A percentile compares a stretch with the other conserved stretches of the same genome.
These are phyloP conservation scores for Embiotoca jacksoni DNA, from an alignment of 2,113 vertebrate species.

Conservation along the genomic window DNA sequence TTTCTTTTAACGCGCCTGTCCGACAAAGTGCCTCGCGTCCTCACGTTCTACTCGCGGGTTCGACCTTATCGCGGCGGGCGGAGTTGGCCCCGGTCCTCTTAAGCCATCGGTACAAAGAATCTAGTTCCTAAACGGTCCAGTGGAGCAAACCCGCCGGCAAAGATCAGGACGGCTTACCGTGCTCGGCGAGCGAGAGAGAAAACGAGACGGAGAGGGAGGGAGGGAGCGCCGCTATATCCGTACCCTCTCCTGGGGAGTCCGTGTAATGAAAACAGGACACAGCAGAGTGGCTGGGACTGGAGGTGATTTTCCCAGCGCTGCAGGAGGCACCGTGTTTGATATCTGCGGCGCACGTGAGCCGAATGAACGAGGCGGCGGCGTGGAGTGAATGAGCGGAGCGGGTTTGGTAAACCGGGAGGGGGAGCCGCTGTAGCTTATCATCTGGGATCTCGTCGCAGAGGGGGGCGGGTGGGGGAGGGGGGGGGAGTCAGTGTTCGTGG, in stretches of 20 bases:
- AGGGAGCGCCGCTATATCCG: constrained; percentile 33
- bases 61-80: constrained; percentile 3
- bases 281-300: constrained; percentile 50
- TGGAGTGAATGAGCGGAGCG: constrained; percentile 41
- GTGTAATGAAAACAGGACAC: constrained; percentile 68
- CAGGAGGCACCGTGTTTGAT: constrained; percentile 37
- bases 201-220: neutral
- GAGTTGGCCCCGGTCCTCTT: neutral
- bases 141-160: constrained; percentile 49
- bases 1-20: too few species aligned
- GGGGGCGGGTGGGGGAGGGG: neutral
- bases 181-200: constrained; percentile 48
- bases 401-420: constrained; percentile 14
- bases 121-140: constrained; percentile 54
- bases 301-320: constrained; percentile 50
- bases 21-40: neutral
- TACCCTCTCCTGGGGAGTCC: constrained; percentile 57
- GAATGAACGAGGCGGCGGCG: constrained; percentile 36
- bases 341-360: constrained; percentile 29
- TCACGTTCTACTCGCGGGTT: neutral
- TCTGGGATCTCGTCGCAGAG: constrained; percentile 36
- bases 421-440: constrained; percentile 45
- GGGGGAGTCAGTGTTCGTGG: neutral
- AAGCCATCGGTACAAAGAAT: constrained; percentile 42
- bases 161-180: constrained; percentile 59